These are phyloP conservation scores for Cyphomyrus discorhynchus DNA, from an alignment of 2,113 vertebrate species.

Conservation along the genomic window DNA sequence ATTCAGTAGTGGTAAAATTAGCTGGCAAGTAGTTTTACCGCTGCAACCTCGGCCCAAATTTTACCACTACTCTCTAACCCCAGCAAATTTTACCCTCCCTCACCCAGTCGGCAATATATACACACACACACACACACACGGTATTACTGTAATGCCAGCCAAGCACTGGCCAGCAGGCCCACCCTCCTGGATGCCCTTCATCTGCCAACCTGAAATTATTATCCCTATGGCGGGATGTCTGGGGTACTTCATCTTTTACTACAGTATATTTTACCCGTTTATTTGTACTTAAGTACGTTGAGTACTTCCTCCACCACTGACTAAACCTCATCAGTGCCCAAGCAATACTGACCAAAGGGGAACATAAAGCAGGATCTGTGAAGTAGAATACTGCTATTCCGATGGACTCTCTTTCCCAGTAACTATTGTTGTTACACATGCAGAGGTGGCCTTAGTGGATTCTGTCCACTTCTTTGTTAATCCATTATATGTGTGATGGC, in stretches of 20 bases:
- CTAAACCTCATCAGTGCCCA: not conserved
- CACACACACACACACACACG: too few relatives aligned
- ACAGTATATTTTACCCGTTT: not conserved
- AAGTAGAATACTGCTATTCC: not conserved
- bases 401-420: not conserved
- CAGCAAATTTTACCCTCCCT: too few relatives aligned
- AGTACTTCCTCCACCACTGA: not conserved
- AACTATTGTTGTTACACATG: not conserved
- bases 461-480: not conserved
- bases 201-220: too few relatives aligned
- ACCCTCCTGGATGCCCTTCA: too few relatives aligned
- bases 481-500: not conserved
- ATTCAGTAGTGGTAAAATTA: too few relatives aligned
- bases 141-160: too few relatives aligned
- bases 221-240: too few relatives aligned
- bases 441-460: not conserved
- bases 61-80: too few relatives aligned
- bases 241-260: not conserved
- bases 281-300: not conserved
- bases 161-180: too few relatives aligned
- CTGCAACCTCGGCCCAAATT: too few relatives aligned
- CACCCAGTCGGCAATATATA: too few relatives aligned
- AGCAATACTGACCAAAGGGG: not conserved
- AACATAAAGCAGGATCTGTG: not conserved
- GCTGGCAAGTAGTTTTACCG: too few relatives aligned